Evolutionary conservation across 2,797 vertebrate genomes (phyloP).

Genomic region (Helicolenus hilgendorfi): DNA sequence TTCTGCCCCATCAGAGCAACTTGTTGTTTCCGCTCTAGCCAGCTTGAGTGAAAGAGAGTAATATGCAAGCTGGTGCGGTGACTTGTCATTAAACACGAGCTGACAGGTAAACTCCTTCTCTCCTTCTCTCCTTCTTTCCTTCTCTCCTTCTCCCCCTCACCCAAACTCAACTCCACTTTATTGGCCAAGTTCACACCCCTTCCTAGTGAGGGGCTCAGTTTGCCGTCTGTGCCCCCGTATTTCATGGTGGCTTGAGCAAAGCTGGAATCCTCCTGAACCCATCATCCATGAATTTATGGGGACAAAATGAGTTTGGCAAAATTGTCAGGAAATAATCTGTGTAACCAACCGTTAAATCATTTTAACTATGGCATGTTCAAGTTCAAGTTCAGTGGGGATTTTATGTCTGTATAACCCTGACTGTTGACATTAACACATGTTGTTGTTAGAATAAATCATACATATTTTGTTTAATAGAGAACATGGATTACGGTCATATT

Average conservation of each 20-base stretch:
- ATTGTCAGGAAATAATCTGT: background rate
- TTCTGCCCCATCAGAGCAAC: conserved; percentile 59
- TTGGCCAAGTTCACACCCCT: conserved; percentile 47
- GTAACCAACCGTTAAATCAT: background rate
- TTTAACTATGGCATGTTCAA: background rate
- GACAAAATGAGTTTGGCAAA: conserved; percentile 24
- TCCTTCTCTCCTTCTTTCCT: background rate
- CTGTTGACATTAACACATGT: conserved; percentile 33
- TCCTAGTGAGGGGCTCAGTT: conserved; percentile 53
- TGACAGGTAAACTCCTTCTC: conserved; percentile 34
- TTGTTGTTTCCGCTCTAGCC: conserved; percentile 43
- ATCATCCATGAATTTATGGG: conserved; percentile 10
- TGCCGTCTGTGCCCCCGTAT: conserved; percentile 52
- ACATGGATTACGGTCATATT: conserved; percentile 70
- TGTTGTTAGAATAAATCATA: conserved; percentile 32
- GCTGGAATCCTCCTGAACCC: conserved; percentile 23
- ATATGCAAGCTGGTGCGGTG: background rate
- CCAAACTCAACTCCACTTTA: background rate
- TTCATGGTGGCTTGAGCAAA: conserved; percentile 53
- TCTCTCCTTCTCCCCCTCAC: background rate
- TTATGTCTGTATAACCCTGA: background rate
- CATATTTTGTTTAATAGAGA: conserved; percentile 44
- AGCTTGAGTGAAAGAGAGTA: conserved; percentile 15
- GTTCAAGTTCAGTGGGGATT: background rate
- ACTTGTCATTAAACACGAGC: conserved; percentile 49